These are phyloP conservation scores for Lasioglossum figueresi DNA, from an alignment of 2,888 invertebrate genomes.

Conservation along the genomic window DNA sequence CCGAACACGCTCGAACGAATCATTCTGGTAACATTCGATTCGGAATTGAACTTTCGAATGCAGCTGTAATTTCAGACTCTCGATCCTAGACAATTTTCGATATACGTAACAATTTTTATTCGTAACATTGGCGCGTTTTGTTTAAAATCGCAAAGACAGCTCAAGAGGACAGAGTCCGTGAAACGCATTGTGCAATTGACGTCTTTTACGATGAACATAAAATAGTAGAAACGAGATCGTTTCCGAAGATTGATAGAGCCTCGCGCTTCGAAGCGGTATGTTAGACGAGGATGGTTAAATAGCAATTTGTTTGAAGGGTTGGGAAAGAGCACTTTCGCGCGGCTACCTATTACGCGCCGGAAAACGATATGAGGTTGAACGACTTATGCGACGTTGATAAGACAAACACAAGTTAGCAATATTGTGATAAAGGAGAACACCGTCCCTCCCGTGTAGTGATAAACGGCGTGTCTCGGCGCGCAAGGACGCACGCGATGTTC, in stretches of 20 bases:
- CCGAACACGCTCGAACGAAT: neutral
- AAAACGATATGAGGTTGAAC: conserved; percentile 24
- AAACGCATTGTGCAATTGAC: no score
- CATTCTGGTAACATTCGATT: neutral
- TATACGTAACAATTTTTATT: neutral
- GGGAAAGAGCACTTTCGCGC: neutral
- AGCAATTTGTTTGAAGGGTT: neutral
- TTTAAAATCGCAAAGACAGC: neutral
- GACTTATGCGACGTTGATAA: conserved; percentile 70
- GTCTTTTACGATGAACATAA: no score
- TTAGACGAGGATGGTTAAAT: neutral
- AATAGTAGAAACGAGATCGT: no score
- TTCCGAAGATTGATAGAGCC: neutral
- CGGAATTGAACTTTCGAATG: neutral
- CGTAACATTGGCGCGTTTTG: neutral
- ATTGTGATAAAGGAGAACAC: conserved; percentile 75
- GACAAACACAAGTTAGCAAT: conserved; percentile 71
- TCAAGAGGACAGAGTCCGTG: neutral
- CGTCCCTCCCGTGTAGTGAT: conserved; percentile 70
- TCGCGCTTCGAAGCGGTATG: neutral
- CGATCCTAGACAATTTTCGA: no score
- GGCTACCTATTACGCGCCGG: neutral
- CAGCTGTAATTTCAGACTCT: neutral
- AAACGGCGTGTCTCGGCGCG: conserved; percentile 64
- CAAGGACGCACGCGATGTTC: conserved; percentile 22